Evolutionary conservation across 2,797 vertebrate genomes (phyloP).

Genomic region (Poecilia velifera): DNA sequence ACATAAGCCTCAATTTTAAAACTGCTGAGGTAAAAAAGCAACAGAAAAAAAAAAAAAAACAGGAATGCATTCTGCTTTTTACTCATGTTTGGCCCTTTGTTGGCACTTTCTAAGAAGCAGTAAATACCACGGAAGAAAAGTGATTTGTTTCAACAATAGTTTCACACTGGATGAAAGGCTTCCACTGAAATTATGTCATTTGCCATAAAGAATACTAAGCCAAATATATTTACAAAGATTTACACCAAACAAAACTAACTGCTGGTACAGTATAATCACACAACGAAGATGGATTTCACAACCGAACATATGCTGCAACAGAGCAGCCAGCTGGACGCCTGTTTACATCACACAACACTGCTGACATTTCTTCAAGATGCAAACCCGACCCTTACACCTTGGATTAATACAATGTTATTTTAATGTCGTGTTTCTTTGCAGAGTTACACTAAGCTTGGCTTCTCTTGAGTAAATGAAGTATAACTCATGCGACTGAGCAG

Average conservation of each 20-base stretch:
- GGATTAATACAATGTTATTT: slow-evolving; percentile 35
- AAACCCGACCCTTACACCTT: slow-evolving; percentile 30
- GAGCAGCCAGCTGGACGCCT: slow-evolving; percentile 50
- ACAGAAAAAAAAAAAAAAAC: background rate
- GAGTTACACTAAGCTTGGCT: slow-evolving; percentile 18
- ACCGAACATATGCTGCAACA: slow-evolving; percentile 34
- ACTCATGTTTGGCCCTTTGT: background rate
- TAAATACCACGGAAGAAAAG: slow-evolving; percentile 14
- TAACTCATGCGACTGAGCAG: slow-evolving; percentile 7
- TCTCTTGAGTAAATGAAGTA: slow-evolving; percentile 23
- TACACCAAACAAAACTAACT: slow-evolving; percentile 13
- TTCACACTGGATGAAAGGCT: background rate
- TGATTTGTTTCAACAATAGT: slow-evolving; percentile 28
- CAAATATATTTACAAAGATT: slow-evolving; percentile 12
- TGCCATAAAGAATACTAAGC: background rate
- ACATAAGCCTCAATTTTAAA: too few relatives aligned
- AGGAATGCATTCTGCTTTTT: background rate
- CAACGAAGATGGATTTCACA: slow-evolving; percentile 22
- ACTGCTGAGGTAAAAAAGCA: background rate
- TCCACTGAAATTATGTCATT: background rate
- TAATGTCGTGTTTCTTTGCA: slow-evolving; percentile 28
- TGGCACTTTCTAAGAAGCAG: background rate
- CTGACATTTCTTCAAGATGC: slow-evolving; percentile 33
- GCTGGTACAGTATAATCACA: slow-evolving; percentile 33
- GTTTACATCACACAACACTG: slow-evolving; percentile 22